Conservation (phyloP, 2,797 vertebrate species). For the Simalia tracyae region DNA sequence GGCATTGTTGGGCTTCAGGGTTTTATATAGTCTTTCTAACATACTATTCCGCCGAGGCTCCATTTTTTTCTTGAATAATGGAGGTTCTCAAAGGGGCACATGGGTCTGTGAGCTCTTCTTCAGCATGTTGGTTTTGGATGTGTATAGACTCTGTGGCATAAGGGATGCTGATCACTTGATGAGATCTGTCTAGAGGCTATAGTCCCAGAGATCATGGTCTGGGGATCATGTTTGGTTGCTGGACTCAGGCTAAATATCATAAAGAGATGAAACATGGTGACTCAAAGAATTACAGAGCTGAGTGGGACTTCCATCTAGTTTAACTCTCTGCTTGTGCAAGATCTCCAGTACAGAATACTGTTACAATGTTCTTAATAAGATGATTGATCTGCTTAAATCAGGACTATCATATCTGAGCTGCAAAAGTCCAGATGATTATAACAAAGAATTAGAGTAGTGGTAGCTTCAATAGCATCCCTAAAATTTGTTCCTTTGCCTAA, state of each 20-base stretch:
- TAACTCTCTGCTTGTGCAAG: not conserved
- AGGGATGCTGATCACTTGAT: not conserved
- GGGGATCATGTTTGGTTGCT: no score
- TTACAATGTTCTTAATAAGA: no score
- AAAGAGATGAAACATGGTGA: no score
- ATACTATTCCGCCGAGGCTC: not conserved
- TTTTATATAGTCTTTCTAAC: not conserved
- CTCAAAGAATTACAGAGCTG: not conserved
- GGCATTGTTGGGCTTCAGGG: no score
- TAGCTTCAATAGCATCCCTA: no score
- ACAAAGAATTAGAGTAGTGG: no score
- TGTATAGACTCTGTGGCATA: not conserved
- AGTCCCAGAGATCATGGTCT: not conserved
- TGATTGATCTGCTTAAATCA: no score
- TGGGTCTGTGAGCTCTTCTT: not conserved
- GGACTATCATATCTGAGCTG: no score
- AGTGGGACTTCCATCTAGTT: not conserved
- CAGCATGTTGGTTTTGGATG: not conserved
- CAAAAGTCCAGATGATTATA: no score
- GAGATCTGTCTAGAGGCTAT: not conserved
- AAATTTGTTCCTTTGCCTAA: no score
- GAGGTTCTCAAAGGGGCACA: not conserved
- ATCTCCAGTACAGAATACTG: not conserved
- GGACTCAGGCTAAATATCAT: no score
- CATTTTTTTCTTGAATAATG: not conserved